A percentile compares a stretch with the other conserved stretches of the same genome.
Conservation (phyloP, 2,797 vertebrate genomes). For the Remorina albescens region DNA sequence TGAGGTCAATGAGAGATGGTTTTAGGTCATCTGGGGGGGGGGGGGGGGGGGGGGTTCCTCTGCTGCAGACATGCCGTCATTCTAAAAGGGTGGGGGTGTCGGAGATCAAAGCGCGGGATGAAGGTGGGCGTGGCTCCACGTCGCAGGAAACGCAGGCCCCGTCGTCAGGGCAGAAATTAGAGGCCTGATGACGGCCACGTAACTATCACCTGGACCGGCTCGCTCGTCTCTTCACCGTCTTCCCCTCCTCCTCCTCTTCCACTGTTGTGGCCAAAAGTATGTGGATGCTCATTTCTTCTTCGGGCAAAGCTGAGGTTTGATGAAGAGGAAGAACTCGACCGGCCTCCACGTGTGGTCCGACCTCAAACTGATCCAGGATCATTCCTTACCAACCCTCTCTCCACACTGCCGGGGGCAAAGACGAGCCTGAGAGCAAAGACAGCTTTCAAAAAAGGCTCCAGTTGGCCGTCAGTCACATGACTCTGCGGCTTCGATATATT, state of each 20-base stretch:
- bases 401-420: no score
- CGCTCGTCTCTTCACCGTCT: constrained; percentile 35
- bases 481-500: no score
- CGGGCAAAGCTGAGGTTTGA: not conserved
- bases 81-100: constrained; percentile 52
- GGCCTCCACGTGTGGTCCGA: not conserved
- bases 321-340: not conserved
- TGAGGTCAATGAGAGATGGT: no score
- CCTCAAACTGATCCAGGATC: not conserved
- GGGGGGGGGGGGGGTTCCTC: constrained; percentile 40
- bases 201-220: constrained; percentile 71
- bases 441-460: no score
- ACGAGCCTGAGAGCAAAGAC: not conserved
- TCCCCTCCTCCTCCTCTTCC: not conserved
- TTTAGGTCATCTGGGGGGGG: no score
- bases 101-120: constrained; percentile 71
- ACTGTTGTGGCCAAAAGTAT: no score
- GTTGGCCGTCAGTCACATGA: no score
- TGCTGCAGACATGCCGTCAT: constrained; percentile 48
- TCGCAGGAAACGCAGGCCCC: constrained; percentile 65
- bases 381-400: no score
- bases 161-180: constrained; percentile 72
- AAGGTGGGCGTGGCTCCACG: constrained; percentile 52
- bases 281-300: no score
- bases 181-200: constrained; percentile 66